Base-by-base conservation (phyloP, 2,888 invertebrate genomes). In the Drosophila borealis region DNA sequence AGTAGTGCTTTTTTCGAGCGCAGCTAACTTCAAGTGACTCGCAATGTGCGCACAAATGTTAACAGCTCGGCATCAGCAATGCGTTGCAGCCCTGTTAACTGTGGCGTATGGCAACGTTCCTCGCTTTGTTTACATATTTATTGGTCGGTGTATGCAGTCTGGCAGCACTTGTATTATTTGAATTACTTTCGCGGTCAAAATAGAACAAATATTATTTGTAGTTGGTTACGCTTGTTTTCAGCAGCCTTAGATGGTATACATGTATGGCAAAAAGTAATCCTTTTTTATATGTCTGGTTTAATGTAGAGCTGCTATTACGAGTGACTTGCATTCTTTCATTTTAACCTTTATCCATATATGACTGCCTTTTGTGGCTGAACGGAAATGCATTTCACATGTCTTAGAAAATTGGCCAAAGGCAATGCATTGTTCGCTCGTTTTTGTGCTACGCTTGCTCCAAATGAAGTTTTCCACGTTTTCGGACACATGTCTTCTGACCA, bases 1-100 rank as follows among this genome's bases (percentile, higher is more conserved):
- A 39, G n/a, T 14, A 37, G 36, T 56, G 45, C 21, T 39, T 17
- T n/a, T 10, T 33, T 4, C 34, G 17, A 70, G 59, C 74, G 74
- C 74, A 66, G 53, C 78, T 72, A 56, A 68, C 79, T 75, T 74
- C 61, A 78, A 68, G 64, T 72, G 80, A 77, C 70, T 63, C 25
- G 33, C 21, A 51, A 39, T 44, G 10, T 53, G 48, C 59, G 36
- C 55, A 51, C 74, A 74, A 44, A 74, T 74, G 75, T 49, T 66
- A 39, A 36, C 10, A 17, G 9, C 36, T n/a, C 36, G 9, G 13
- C 17, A 45, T 41, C 14, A 21, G 19, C 14, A 54, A 17, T 21
- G n/a, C 11, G 8, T 25, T 59, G 42, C 61, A 65, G 65, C 74
- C 74, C 74, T 74, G 9, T 6, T 1, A 17, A 39, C 17, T 13